These are phyloP conservation scores for Ericerus pela DNA, from an alignment of 1,140 invertebrate species.

Conservation along the genomic window DNA sequence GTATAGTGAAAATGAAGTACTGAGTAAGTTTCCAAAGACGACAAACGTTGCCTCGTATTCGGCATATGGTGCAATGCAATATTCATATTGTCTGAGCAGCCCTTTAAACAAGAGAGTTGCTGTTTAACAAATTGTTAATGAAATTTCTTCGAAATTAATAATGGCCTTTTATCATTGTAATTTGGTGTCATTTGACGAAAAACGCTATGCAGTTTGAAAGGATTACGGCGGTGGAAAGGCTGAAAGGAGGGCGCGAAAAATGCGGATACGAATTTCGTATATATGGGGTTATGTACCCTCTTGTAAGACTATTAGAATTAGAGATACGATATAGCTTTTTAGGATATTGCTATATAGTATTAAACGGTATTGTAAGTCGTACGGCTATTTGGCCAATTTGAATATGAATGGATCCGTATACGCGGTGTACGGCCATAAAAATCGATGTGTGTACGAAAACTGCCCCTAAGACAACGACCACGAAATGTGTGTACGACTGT, in stretches of 20 bases:
- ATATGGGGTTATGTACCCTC: not conserved
- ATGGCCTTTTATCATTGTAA: conserved; percentile 11
- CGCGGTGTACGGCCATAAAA: too few relatives aligned
- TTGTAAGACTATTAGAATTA: not conserved
- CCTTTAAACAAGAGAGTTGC: conserved; percentile 11
- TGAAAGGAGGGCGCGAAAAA: conserved; percentile 2
- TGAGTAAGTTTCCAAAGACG: not conserved
- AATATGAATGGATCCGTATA: too few relatives aligned
- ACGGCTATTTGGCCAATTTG: not conserved
- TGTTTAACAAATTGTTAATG: conserved; percentile 12
- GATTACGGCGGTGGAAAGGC: not conserved
- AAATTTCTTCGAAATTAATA: conserved; percentile 12
- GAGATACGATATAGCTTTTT: conserved; percentile 5
- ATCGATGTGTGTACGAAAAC: too few relatives aligned
- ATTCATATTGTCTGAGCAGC: conserved; percentile 9
- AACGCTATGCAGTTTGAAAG: conserved; percentile 6
- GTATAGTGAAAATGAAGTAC: too few relatives aligned
- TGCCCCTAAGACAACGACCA: too few relatives aligned
- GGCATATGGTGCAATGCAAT: conserved; percentile 10
- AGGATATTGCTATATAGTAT: not conserved
- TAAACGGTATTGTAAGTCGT: not conserved
- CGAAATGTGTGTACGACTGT: too few relatives aligned
- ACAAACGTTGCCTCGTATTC: not conserved
- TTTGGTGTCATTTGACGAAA: conserved; percentile 9
- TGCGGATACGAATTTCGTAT: too few relatives aligned